Percentiles rank a stretch among this genome's conserved stretches.
Evolutionary conservation across 2,797 vertebrate genomes (phyloP).

Genomic region (Rhinogobio ventralis): DNA sequence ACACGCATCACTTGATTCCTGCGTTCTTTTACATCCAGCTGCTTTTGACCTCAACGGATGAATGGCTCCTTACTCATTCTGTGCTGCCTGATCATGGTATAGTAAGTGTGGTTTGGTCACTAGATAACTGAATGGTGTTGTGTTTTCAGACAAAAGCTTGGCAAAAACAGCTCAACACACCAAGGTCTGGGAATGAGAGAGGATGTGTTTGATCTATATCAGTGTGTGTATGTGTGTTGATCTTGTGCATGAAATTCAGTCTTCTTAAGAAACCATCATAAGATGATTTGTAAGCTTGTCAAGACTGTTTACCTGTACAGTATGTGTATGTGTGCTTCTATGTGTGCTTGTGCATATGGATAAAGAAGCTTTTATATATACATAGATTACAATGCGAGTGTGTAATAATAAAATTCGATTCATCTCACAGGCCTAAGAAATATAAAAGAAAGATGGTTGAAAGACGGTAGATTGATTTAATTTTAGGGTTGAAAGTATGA

Average conservation of each 20-base stretch:
- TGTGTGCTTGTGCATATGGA: slow-evolving; percentile 48
- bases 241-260: slow-evolving; percentile 65
- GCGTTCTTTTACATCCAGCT: neutral
- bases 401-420: neutral
- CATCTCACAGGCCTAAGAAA: neutral
- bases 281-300: slow-evolving; percentile 70
- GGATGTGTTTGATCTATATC: slow-evolving; percentile 1
- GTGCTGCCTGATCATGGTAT: neutral
- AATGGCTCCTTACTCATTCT: neutral
- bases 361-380: slow-evolving; percentile 32
- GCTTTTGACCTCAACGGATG: neutral
- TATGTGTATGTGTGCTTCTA: slow-evolving; percentile 42
- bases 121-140: slow-evolving; percentile 4
- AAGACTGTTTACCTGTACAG: slow-evolving; percentile 51
- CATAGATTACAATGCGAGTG: neutral
- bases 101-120: neutral
- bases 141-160: neutral
- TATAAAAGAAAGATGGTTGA: slow-evolving; percentile 54
- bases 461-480: slow-evolving; percentile 80
- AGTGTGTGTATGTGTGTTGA: slow-evolving; percentile 11
- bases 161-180: neutral
- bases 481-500: slow-evolving; percentile 70
- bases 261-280: slow-evolving; percentile 62
- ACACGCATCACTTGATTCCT: neutral
- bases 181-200: neutral